These are phyloP conservation scores for Fissipunctia ypsillon DNA, from an alignment of 2,888 invertebrate genomes.

Conservation along the genomic window DNA sequence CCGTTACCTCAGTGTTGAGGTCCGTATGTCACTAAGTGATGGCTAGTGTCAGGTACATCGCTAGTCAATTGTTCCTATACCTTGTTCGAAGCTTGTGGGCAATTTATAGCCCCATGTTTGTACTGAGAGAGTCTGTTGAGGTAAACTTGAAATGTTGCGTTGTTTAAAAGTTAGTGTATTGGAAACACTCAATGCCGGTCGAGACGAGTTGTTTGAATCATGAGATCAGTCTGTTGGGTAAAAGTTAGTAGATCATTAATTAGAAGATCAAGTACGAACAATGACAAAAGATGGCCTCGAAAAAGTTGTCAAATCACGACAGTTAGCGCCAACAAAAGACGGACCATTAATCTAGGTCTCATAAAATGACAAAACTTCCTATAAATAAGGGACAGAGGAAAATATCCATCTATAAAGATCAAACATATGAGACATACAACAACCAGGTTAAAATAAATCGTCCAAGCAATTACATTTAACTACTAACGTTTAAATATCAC, in stretches of 20 bases:
- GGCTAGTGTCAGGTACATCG: constrained; percentile 43
- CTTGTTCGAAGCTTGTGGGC: constrained; percentile 43
- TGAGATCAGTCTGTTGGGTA: neutral
- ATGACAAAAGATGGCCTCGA: neutral
- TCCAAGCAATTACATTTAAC: constrained; percentile 60
- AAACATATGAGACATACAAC: constrained; percentile 10
- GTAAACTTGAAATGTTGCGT: constrained; percentile 11
- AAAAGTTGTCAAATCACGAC: neutral
- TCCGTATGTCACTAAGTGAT: constrained; percentile 62
- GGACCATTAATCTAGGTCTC: neutral
- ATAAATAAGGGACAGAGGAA: neutral
- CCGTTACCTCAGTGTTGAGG: constrained; percentile 61
- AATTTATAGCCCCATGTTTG: constrained; percentile 50
- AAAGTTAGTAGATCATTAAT: neutral
- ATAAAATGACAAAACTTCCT: neutral
- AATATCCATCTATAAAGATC: constrained; percentile 3
- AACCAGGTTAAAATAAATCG: constrained; percentile 53
- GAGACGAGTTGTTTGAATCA: neutral
- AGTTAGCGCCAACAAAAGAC: neutral
- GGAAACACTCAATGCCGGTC: no score
- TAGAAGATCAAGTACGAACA: neutral
- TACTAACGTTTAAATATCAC: constrained; percentile 62
- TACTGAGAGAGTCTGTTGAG: constrained; percentile 8
- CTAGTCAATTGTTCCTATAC: constrained; percentile 46
- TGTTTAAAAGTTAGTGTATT: constrained; percentile 6